Percentiles rank a stretch among this genome's conserved stretches.
Conservation (phyloP, 2,797 vertebrate genomes). For the Macropus fuliginosus region DNA sequence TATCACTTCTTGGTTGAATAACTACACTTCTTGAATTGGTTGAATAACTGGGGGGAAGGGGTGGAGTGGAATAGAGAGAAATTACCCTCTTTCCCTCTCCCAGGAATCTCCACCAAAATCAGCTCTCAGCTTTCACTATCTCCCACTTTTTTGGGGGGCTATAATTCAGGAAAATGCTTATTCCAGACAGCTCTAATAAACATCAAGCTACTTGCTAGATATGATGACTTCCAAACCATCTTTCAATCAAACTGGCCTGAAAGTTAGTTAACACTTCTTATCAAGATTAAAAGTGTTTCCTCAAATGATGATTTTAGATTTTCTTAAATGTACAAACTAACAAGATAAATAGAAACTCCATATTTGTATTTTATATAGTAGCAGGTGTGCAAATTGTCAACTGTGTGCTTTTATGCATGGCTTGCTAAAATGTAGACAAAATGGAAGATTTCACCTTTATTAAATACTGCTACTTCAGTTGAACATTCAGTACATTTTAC, state of each 20-base stretch:
- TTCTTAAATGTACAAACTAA: constrained; percentile 45
- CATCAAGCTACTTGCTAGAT: constrained; percentile 26
- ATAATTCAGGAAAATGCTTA: constrained; percentile 74
- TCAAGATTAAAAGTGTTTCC: constrained; percentile 58
- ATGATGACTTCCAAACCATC: neutral
- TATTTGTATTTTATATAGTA: constrained; percentile 55
- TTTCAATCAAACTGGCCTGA: constrained; percentile 18
- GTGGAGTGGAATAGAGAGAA: neutral
- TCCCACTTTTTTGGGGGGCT: neutral
- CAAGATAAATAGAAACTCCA: constrained; percentile 1
- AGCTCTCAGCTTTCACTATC: neutral
- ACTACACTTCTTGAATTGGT: too few species aligned
- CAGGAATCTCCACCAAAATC: neutral
- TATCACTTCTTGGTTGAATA: neutral
- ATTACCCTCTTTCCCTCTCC: neutral
- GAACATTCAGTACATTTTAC: constrained; percentile 94
- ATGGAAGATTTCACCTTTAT: constrained; percentile 97
- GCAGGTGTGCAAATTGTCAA: constrained; percentile 20
- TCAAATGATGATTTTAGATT: constrained; percentile 35
- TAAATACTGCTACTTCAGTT: constrained; percentile 95
- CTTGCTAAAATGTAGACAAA: constrained; percentile 98
- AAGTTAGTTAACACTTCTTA: constrained; percentile 26
- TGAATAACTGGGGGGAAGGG: neutral
- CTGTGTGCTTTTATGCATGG: constrained; percentile 87
- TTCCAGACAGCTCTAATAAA: constrained; percentile 75